Evolutionary conservation across 2,113 vertebrate genomes (phyloP).

Genomic region (Pangasianodon hypophthalmus): DNA sequence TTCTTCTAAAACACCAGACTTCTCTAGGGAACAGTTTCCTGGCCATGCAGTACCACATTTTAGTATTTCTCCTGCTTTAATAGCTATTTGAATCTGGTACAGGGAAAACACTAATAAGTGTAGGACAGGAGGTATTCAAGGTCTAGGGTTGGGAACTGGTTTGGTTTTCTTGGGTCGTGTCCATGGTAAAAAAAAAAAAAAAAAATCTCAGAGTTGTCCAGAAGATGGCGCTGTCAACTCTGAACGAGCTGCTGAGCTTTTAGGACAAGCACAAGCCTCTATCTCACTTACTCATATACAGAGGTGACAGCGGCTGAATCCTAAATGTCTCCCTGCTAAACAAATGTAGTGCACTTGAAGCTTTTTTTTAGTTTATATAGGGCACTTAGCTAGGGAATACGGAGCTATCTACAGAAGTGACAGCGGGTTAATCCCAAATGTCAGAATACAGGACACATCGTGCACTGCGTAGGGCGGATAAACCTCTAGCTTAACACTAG

Average conservation of each 20-base stretch:
- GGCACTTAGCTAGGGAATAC: neutral
- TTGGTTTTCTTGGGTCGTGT: neutral
- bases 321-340: neutral
- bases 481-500: neutral
- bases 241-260: neutral
- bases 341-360: neutral
- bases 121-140: neutral
- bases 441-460: neutral
- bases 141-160: neutral
- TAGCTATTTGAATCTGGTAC: neutral
- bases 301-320: conserved; percentile 46
- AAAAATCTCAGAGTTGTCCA: conserved; percentile 54
- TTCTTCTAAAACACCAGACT: neutral
- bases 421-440: neutral
- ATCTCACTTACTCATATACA: conserved; percentile 21
- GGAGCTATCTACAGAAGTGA: neutral
- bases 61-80: neutral
- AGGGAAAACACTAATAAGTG: neutral
- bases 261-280: conserved; percentile 4
- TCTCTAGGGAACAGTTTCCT: neutral
- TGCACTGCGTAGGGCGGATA: neutral
- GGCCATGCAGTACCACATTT: neutral
- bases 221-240: conserved; percentile 64
- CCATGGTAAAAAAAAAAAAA: neutral
- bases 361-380: neutral